Conservation (phyloP, 2,888 invertebrate genomes). For the Chrysotoxum bicinctum region DNA sequence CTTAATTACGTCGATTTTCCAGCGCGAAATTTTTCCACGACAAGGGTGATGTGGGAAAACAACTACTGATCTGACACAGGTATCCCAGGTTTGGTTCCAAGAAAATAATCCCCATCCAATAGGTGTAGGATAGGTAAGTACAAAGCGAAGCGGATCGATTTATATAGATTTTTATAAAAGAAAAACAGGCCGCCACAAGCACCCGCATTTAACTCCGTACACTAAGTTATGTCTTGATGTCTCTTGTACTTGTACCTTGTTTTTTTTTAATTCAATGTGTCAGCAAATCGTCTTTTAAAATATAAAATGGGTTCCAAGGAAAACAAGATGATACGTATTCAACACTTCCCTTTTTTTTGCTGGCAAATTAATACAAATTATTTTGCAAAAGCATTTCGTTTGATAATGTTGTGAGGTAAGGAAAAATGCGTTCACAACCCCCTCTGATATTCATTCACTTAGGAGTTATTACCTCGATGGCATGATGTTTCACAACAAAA, state of each 20-base stretch:
- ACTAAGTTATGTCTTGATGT: slow-evolving; percentile 30
- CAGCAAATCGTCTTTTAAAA: background rate
- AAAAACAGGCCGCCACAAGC: slow-evolving; percentile 13
- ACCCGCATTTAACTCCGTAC: slow-evolving; percentile 34
- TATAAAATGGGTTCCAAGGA: slow-evolving; percentile 18
- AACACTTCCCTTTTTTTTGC: background rate
- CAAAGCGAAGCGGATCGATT: slow-evolving; percentile 13
- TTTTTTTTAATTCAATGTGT: background rate
- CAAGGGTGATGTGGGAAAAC: slow-evolving; percentile 72
- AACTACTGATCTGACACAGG: slow-evolving; percentile 65
- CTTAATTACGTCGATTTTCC: slow-evolving; percentile 71
- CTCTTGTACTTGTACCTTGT: background rate
- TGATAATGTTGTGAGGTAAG: slow-evolving; percentile 7
- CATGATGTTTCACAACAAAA: slow-evolving; percentile 67
- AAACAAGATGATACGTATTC: slow-evolving; percentile 13
- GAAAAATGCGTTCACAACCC: slow-evolving; percentile 32
- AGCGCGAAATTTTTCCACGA: slow-evolving; percentile 70
- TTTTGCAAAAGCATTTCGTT: slow-evolving; percentile 47
- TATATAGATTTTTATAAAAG: background rate
- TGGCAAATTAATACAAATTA: slow-evolving; percentile 68
- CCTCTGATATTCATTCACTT: slow-evolving; percentile 61
- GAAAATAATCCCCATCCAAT: slow-evolving; percentile 41
- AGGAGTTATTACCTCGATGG: slow-evolving; percentile 69
- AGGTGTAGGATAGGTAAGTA: slow-evolving; percentile 11
- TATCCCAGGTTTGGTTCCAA: slow-evolving; percentile 48